Conservation (phyloP, 2,797 vertebrate species). For the Phataginus tricuspis region DNA sequence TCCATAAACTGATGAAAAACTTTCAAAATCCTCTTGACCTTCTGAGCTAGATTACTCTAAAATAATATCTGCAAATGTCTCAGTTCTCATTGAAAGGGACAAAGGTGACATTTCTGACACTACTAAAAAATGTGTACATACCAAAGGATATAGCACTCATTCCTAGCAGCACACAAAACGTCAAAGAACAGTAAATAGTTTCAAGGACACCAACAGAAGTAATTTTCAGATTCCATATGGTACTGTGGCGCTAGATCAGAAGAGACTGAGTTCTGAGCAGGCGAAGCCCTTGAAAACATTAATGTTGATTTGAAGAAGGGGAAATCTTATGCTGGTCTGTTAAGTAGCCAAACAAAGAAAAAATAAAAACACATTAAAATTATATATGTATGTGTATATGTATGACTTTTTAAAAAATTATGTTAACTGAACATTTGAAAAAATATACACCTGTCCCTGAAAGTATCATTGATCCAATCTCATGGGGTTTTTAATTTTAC, state of each 20-base stretch:
- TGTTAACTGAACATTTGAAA: constrained; percentile 27
- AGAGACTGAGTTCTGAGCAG: not conserved
- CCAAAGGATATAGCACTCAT: not conserved
- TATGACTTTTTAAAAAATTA: constrained; percentile 32
- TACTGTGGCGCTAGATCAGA: not conserved
- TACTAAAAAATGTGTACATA: not conserved
- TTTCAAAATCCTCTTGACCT: not conserved
- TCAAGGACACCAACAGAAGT: not conserved
- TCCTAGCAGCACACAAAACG: not conserved
- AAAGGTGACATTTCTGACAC: not conserved
- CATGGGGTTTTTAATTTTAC: constrained; percentile 20
- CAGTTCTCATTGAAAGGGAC: not conserved
- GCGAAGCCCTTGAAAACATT: not conserved
- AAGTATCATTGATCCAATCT: not conserved
- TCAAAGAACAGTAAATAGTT: not conserved
- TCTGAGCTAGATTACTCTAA: not conserved
- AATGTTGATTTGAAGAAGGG: not conserved
- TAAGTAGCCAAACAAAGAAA: constrained; percentile 36
- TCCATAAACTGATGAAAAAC: not conserved
- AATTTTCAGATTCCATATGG: not conserved
- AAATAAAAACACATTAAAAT: not conserved
- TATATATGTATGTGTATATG: not conserved
- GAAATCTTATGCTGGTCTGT: not conserved
- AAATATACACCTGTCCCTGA: not conserved
- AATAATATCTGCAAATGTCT: constrained; percentile 24